A percentile compares a stretch with the other conserved stretches of the same genome.
phyloP scores from a whole-genome alignment of 2,113 vertebrate species.

The Mastomys natalensis region DNA sequence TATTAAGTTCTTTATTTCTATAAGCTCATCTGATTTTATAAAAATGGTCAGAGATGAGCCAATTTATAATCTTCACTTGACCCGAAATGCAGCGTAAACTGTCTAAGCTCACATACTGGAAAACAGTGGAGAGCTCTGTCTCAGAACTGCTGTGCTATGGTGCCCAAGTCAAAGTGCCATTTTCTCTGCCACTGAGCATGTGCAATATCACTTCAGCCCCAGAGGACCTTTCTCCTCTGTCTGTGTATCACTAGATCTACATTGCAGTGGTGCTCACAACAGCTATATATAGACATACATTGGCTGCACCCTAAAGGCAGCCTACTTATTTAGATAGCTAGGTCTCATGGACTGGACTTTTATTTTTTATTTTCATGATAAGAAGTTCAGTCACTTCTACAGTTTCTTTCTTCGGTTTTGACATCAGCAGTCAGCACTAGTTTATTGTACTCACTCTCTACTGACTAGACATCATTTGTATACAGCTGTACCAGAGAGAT shows the following conservation, averaged over 20 bases:
- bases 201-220: background rate
- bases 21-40: background rate
- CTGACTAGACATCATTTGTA: background rate
- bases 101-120: background rate
- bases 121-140: background rate
- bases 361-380: too few species aligned
- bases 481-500: background rate
- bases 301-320: background rate
- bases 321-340: background rate
- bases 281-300: background rate
- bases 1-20: background rate
- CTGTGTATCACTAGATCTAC: background rate
- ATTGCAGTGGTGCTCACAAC: too few species aligned
- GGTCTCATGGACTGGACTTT: background rate
- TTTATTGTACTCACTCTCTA: background rate
- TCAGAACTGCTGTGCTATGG: rapidly evolving
- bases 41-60: background rate
- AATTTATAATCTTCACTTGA: background rate
- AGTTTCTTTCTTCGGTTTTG: background rate
- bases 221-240: background rate
- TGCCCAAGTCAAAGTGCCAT: background rate
- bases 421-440: background rate
- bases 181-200: rapidly evolving
- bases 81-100: background rate
- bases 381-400: background rate